A percentile compares a stretch with the other conserved stretches of the same genome.
These are phyloP conservation scores for Drosophila histrio DNA, from an alignment of 2,888 invertebrate genomes.

Conservation along the genomic window DNA sequence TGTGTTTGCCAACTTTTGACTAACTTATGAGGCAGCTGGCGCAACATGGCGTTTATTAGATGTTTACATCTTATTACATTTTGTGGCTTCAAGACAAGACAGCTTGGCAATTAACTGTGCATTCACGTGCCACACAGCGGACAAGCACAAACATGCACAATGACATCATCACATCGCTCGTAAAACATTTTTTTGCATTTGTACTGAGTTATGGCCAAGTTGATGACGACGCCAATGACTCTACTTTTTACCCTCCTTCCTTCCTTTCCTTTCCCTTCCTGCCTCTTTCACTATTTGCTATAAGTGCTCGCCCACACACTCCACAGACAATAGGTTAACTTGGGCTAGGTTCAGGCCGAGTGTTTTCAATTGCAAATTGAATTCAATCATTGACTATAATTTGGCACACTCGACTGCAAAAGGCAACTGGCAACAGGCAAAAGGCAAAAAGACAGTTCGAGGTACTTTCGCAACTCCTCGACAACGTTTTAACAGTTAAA, in stretches of 20 bases:
- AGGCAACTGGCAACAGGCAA: constrained; percentile 5
- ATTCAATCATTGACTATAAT: constrained; percentile 79
- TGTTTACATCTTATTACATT: constrained; percentile 43
- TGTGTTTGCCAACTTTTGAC: background rate
- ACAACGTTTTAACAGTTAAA: constrained; percentile 71
- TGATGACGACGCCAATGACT: constrained; percentile 9
- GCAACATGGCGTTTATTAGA: constrained; percentile 27
- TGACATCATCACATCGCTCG: constrained; percentile 56
- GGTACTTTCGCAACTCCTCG: background rate
- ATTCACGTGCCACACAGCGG: constrained; percentile 57
- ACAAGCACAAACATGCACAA: constrained; percentile 31
- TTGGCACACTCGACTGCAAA: constrained; percentile 62
- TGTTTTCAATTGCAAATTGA: constrained; percentile 79
- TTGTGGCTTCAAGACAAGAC: constrained; percentile 6
- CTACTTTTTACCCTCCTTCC: background rate
- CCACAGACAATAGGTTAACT: constrained; percentile 21
- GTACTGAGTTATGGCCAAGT: constrained; percentile 14
- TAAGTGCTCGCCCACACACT: constrained; percentile 5
- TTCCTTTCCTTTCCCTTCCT: background rate
- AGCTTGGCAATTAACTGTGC: constrained; percentile 58
- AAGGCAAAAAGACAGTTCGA: background rate
- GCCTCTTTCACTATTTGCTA: background rate
- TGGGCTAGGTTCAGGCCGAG: constrained; percentile 12
- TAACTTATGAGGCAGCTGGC: constrained; percentile 21
- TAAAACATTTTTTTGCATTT: constrained; percentile 6